Base-by-base conservation (phyloP, 2,113 vertebrate genomes). In the Prionailurus viverrinus region DNA sequence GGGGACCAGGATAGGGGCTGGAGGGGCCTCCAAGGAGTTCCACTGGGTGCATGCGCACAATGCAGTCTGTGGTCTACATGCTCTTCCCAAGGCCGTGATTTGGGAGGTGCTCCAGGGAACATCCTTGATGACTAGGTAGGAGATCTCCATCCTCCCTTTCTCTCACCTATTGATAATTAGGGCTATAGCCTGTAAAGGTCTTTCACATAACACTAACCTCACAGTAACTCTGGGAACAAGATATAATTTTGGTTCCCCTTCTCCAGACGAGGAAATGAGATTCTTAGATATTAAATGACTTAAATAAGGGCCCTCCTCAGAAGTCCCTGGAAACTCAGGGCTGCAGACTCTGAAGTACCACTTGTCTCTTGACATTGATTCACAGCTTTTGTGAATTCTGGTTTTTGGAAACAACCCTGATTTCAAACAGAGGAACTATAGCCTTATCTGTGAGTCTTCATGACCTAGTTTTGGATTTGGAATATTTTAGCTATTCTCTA, bases 21-120 rank as follows among this genome's bases (percentile, higher is more conserved):
- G 27, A 25, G 1, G 4, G 23, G 69, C 0, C 0, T 5, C 0
- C 0, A 0, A 0, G 0, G 27, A 0, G n/a, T 41, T 45, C 5
- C 1, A 3, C 14, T 16, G 18, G 25, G 61, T 18, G 21, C 81
- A 29, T 14, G 33, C 1, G 2, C 68, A 4, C 21, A 27, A n/a
- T 4, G 45, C n/a, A 3, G 33, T 31, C 36, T 41, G 41, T 6
- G 36, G 18, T 36, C 9, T 10, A 21, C 18, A 14, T 45, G 16
- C 14, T 74, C 21, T 19, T 53, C 78, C 21, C 45, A 19, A 27
- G 4, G 25, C 18, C 31, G 4, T 25, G 45, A 27, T 25, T 39
- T 12, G 36, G 23, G 33, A 21, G 45, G 41, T 27, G 10, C 18
- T 16, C 0, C 0, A 12, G 31, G 48, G 19, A 10, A 16, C 19